Conservation (phyloP, 1,140 invertebrate species). For the Sycophila sp. region DNA sequence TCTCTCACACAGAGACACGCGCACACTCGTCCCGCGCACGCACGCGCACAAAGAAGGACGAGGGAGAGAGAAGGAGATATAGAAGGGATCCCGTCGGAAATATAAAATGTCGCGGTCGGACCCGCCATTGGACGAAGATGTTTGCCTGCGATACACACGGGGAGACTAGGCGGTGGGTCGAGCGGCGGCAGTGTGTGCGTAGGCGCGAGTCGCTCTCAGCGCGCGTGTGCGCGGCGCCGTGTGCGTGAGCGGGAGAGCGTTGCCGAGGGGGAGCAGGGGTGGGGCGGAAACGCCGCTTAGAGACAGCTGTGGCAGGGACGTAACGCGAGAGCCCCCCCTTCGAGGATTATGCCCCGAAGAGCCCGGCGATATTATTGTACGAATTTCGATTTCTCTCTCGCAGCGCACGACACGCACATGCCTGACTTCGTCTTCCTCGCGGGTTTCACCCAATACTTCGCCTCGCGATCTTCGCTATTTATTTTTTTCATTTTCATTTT, state of each 20-base stretch:
- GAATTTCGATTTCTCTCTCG: conserved; percentile 23
- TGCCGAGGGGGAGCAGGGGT: conserved; percentile 40
- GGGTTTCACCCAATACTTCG: too few species aligned
- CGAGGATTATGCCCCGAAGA: conserved; percentile 16
- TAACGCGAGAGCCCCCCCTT: conserved; percentile 37
- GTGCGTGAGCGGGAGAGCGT: neutral
- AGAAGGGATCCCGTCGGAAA: conserved; percentile 35
- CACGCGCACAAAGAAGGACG: neutral
- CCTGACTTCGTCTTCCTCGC: neutral
- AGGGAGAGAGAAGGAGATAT: neutral
- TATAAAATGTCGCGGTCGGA: conserved; percentile 35
- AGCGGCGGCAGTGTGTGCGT: conserved; percentile 33
- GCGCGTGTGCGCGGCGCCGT: neutral
- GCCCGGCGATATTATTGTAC: conserved; percentile 14
- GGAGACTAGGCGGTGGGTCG: conserved; percentile 47
- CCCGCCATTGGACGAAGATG: conserved; percentile 58
- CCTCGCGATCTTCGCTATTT: too few species aligned
- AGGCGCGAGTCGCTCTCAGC: neutral
- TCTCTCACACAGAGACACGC: neutral
- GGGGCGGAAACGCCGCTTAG: conserved; percentile 62
- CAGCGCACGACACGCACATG: too few species aligned
- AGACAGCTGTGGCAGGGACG: conserved; percentile 64
- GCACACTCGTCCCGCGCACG: neutral
- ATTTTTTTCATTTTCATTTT: too few species aligned
- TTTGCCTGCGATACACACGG: conserved; percentile 29